Conservation (phyloP, 2,888 invertebrate species). For the Hermaeophaga mercurialis region DNA sequence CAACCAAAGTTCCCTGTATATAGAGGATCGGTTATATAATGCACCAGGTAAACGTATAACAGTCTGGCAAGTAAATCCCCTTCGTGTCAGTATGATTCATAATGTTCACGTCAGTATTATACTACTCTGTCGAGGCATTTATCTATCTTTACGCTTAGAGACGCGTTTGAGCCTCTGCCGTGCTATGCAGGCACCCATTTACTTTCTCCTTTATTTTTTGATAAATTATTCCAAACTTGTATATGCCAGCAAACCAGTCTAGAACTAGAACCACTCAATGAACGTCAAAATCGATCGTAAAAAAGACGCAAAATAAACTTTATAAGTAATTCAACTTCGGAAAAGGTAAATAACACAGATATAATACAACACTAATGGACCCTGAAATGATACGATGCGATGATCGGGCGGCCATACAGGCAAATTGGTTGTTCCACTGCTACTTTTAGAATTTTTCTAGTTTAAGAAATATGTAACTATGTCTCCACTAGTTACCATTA, state of each 20-base stretch:
- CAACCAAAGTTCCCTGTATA: constrained; percentile 6
- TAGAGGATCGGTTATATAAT: constrained; percentile 4
- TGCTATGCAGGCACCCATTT: background rate
- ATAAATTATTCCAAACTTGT: background rate
- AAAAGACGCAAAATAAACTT: background rate
- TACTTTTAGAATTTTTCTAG: too few relatives aligned
- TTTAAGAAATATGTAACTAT: too few relatives aligned
- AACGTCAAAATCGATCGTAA: background rate
- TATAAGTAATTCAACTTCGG: background rate
- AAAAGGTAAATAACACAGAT: background rate
- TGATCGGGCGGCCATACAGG: background rate
- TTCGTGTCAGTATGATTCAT: constrained; percentile 52
- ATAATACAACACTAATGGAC: constrained; percentile 2
- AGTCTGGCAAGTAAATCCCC: constrained; percentile 47
- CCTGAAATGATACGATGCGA: background rate
- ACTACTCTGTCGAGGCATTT: constrained; percentile 50
- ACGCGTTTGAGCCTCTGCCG: background rate
- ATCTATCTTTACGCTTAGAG: constrained; percentile 41
- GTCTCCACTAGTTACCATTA: too few relatives aligned
- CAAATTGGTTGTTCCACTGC: too few relatives aligned
- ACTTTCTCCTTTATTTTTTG: background rate
- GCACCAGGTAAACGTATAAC: constrained; percentile 42
- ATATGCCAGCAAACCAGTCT: too few relatives aligned
- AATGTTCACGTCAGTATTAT: constrained; percentile 50
- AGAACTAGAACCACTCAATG: too few relatives aligned